These are phyloP conservation scores for Habropoda laboriosa DNA, from an alignment of 1,140 invertebrate genomes.

Conservation along the genomic window DNA sequence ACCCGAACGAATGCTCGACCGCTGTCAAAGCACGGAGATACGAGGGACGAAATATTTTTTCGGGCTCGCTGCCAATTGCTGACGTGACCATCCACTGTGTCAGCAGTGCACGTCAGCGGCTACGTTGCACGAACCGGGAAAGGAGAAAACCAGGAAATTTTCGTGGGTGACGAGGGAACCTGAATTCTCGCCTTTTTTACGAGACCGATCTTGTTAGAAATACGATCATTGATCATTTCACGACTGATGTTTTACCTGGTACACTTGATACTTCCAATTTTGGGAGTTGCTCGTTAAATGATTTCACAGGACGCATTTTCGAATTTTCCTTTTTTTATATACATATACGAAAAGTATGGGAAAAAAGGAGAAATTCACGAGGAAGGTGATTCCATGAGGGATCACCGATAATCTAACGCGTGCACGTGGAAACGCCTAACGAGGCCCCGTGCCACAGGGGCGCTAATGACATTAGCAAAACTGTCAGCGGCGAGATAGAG, in stretches of 20 bases:
- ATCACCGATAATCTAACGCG: constrained; percentile 40
- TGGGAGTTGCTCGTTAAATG: no score
- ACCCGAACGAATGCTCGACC: constrained; percentile 17
- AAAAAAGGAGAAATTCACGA: no score
- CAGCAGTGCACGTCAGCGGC: constrained; percentile 51
- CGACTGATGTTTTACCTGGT: no score
- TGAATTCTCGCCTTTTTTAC: neutral
- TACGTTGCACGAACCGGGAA: constrained; percentile 39
- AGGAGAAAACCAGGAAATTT: constrained; percentile 28
- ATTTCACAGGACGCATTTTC: no score
- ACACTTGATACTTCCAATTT: no score
- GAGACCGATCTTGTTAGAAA: constrained; percentile 9
- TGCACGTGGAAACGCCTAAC: constrained; percentile 30
- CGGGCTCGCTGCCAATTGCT: constrained; percentile 59
- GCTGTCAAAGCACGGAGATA: constrained; percentile 45
- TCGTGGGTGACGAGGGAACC: constrained; percentile 16
- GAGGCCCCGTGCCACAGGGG: constrained; percentile 27
- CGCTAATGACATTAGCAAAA: constrained; percentile 58
- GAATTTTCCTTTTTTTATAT: no score
- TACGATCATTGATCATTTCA: constrained; percentile 22
- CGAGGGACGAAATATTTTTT: constrained; percentile 59
- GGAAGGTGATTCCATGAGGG: no score
- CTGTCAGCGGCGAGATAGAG: constrained; percentile 43
- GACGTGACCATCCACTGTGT: constrained; percentile 52
- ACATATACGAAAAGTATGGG: neutral